Percentiles rank a stretch among this genome's conserved stretches.
Evolutionary conservation across 2,888 invertebrate genomes (phyloP).

Genomic region (Emmelina monodactyla): DNA sequence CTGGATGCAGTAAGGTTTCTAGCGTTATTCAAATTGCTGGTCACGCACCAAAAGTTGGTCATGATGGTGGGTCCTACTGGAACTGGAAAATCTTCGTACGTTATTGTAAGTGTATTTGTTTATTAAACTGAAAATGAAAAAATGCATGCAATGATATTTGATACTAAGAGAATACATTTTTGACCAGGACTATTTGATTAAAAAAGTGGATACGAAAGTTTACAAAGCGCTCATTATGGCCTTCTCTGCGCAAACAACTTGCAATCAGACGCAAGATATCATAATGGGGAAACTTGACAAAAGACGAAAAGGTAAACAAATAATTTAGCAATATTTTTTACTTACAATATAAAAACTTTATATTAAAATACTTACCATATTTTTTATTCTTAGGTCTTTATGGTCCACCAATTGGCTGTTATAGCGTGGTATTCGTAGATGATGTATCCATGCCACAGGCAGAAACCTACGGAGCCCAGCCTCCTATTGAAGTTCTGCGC

Average conservation of each 20-base stretch:
- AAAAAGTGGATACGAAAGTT: slow-evolving; percentile 76
- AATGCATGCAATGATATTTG: too few relatives aligned
- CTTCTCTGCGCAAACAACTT: slow-evolving; percentile 93
- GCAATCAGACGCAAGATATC: slow-evolving; percentile 93
- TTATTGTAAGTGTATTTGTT: slow-evolving; percentile 62
- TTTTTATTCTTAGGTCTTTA: slow-evolving; percentile 71
- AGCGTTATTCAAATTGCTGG: slow-evolving; percentile 78
- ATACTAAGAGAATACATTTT: too few relatives aligned
- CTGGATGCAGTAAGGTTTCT: slow-evolving; percentile 88
- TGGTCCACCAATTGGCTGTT: slow-evolving; percentile 91
- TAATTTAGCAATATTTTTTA: not conserved
- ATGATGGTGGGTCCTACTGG: slow-evolving; percentile 94
- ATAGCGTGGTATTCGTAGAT: slow-evolving; percentile 90
- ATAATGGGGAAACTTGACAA: slow-evolving; percentile 95
- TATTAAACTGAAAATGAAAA: too few relatives aligned
- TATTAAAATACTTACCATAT: too few relatives aligned
- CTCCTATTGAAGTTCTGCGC: slow-evolving; percentile 89
- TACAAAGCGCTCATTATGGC: slow-evolving; percentile 89
- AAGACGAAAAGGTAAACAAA: slow-evolving; percentile 76
- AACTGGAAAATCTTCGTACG: slow-evolving; percentile 93
- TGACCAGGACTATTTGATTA: slow-evolving; percentile 77
- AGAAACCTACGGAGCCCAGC: slow-evolving; percentile 92
- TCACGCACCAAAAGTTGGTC: slow-evolving; percentile 81
- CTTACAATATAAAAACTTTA: slow-evolving; percentile 8
- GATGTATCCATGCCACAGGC: slow-evolving; percentile 95